Evolutionary conservation across 2,797 vertebrate species (phyloP).

Genomic region (Lithobates pipiens): DNA sequence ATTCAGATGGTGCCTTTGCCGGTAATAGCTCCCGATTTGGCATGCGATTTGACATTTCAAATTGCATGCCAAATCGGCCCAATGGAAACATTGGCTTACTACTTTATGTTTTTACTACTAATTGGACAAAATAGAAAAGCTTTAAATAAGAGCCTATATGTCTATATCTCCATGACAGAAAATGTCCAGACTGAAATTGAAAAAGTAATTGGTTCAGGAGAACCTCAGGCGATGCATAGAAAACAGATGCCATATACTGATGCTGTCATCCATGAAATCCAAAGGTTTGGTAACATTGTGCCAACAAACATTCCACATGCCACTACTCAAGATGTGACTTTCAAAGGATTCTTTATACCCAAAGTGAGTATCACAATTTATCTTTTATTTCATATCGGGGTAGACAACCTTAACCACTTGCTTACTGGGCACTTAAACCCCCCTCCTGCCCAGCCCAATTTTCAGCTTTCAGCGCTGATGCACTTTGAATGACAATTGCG

Average conservation of each 20-base stretch:
- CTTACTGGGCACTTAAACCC: too few species aligned
- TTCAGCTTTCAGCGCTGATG: too few species aligned
- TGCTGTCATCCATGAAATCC: conserved; percentile 67
- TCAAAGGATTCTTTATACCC: conserved; percentile 67
- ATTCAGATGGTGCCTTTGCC: too few species aligned
- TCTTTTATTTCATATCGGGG: not conserved
- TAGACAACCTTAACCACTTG: too few species aligned
- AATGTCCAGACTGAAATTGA: conserved; percentile 62
- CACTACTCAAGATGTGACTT: conserved; percentile 59
- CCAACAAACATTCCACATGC: conserved; percentile 57
- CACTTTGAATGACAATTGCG: too few species aligned
- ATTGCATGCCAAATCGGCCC: too few species aligned
- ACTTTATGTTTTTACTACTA: too few species aligned
- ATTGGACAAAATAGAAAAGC: too few species aligned
- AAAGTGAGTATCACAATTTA: conserved; percentile 51
- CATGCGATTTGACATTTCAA: too few species aligned
- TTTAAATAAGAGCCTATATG: not conserved
- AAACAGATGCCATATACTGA: conserved; percentile 65
- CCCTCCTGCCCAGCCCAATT: too few species aligned
- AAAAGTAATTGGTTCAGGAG: conserved; percentile 58
- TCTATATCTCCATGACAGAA: not conserved
- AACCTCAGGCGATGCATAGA: conserved; percentile 55
- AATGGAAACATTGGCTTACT: too few species aligned
- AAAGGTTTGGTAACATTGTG: conserved; percentile 66
- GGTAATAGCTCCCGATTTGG: too few species aligned